A percentile compares a stretch with the other conserved stretches of the same genome.
These are phyloP conservation scores for Chorisops tibialis DNA, from an alignment of 2,888 invertebrate genomes.

Conservation along the genomic window DNA sequence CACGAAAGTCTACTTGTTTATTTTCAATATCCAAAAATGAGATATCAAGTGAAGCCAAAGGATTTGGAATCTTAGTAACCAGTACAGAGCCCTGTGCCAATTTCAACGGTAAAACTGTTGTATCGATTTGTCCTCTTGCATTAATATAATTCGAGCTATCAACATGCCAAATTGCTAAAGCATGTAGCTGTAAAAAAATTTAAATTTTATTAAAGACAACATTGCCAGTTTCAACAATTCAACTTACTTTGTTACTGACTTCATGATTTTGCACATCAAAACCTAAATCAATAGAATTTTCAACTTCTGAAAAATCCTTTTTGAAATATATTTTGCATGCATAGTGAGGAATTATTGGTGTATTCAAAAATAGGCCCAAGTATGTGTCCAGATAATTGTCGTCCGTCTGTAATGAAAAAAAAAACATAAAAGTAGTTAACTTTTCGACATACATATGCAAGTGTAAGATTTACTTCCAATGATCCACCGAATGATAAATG, in stretches of 20 bases:
- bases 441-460: too few species aligned
- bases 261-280: constrained; percentile 60
- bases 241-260: constrained; percentile 56
- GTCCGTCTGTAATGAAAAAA: constrained; percentile 49
- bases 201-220: background rate
- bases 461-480: constrained; percentile 53
- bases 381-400: constrained; percentile 63
- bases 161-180: constrained; percentile 56
- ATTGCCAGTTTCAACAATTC: background rate
- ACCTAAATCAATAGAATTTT: constrained; percentile 62
- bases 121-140: constrained; percentile 48
- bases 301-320: constrained; percentile 65
- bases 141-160: constrained; percentile 52
- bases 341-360: constrained; percentile 63
- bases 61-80: constrained; percentile 41
- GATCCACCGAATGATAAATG: constrained; percentile 55
- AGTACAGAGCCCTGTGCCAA: constrained; percentile 42
- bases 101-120: constrained; percentile 47
- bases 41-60: constrained; percentile 43
- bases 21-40: constrained; percentile 41
- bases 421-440: background rate
- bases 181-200: constrained; percentile 47
- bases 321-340: constrained; percentile 63
- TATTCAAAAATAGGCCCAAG: constrained; percentile 61
- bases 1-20: constrained; percentile 44